Base-by-base conservation (phyloP, 2,888 invertebrate genomes). In the Timema podura region DNA sequence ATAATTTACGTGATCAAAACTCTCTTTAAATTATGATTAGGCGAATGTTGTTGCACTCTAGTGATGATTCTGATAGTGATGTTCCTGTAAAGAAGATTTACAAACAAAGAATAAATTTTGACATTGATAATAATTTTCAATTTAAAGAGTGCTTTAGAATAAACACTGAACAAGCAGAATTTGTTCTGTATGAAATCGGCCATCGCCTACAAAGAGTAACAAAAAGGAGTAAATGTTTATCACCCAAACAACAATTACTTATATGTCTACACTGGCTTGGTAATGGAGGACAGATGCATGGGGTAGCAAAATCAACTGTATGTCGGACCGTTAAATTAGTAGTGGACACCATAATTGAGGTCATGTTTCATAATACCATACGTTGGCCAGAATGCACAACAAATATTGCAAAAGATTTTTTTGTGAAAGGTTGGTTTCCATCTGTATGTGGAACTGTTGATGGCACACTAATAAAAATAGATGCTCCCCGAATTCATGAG, bases 201-300 rank as follows among this genome's bases (percentile, higher is more conserved):
- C 6, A 16, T 7, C 30, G 45, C 30, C 7, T 44, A 45, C 11
- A 61, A 16, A 16, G 10, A 11, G 13, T 9, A 44, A 44, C 61
- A 16, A 61, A 44, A 3, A 61, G 61, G 45, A 61, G 44, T n/a
- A 10, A 61, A 13, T 30, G 44, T 61, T 16, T 61, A 7, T 8
- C 61, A 16, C 11, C 11, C 5, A 61, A 61, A n/a, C 61, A 13
- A 7, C 61, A 61, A n/a, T 13, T 61, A 11, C 44, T 13, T 44
- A n/a, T 61, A 13, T 30, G 44, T 44, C 44, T 44, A 9, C 61
- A 61, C 13, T 61, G 61, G 61, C 44, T 61, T 30, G 61, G 61
- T 13, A 61, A 10, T 44, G 61, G 61, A 30, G 44, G 61, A 6
- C 61, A 61, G 5, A 44, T 44, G 30, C 61, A 61, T 61, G 61